Evolutionary conservation across 2,888 invertebrate species (phyloP).

Genomic region (Mythimna pallens): DNA sequence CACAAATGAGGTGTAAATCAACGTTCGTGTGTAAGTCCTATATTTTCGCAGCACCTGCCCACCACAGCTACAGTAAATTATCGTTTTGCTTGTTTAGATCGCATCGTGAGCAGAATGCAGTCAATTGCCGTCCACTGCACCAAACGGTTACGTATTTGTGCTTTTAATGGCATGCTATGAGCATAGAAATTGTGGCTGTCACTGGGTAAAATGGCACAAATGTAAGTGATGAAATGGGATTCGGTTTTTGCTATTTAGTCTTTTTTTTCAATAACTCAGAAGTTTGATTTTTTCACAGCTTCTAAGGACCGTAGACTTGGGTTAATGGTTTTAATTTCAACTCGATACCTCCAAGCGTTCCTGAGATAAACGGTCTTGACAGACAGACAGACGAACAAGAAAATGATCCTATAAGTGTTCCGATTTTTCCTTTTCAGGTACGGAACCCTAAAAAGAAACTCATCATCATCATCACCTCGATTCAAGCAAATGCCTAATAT

Average conservation of each 20-base stretch:
- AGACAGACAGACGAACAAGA: no score
- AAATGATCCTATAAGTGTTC: no score
- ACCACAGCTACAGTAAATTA: conserved; percentile 75
- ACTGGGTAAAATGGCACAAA: conserved; percentile 5
- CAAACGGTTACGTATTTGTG: conserved; percentile 47
- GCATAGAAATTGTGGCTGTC: conserved; percentile 43
- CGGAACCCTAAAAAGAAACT: no score
- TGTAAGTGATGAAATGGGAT: neutral
- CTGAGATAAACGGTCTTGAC: no score
- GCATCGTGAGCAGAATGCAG: conserved; percentile 78
- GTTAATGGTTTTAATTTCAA: no score
- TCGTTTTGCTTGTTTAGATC: conserved; percentile 75
- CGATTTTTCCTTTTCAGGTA: no score
- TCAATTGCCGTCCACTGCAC: conserved; percentile 63
- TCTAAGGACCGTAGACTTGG: no score
- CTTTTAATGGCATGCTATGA: conserved; percentile 20
- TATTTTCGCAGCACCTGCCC: conserved; percentile 75
- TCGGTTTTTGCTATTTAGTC: neutral
- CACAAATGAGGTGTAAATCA: conserved; percentile 56
- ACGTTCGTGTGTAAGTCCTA: conserved; percentile 64
- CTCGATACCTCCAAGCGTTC: no score
- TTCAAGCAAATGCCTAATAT: neutral
- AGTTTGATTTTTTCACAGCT: no score
- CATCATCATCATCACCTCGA: no score
- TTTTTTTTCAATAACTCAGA: no score